Evolutionary conservation across 2,797 vertebrate genomes (phyloP).

Genomic region (Ara ararauna): DNA sequence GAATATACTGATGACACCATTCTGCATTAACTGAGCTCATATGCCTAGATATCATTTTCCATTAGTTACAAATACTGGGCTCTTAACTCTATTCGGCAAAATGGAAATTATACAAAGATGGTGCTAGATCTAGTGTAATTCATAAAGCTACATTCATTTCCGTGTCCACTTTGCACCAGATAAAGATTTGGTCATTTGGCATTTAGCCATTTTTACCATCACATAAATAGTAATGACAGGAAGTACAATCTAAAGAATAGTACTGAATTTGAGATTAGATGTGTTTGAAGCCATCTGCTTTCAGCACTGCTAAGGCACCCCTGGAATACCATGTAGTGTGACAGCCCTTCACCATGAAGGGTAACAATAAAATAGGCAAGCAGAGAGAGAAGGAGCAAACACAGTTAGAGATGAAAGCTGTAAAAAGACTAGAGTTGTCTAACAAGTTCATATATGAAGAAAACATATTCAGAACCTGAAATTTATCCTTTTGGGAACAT

Average conservation of each 20-base stretch:
- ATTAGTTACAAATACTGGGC: background rate
- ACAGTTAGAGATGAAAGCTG: background rate
- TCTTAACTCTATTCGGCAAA: background rate
- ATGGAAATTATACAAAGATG: background rate
- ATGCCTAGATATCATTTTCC: background rate
- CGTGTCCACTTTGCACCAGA: background rate
- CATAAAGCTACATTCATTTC: background rate
- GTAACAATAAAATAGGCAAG: background rate
- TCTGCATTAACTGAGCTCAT: background rate
- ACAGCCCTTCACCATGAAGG: background rate
- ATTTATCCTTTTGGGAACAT: background rate
- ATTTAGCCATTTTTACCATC: background rate
- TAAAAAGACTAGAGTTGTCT: background rate
- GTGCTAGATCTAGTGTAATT: background rate
- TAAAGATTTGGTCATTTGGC: background rate
- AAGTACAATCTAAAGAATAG: background rate
- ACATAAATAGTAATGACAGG: background rate
- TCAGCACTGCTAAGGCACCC: background rate
- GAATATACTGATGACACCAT: background rate
- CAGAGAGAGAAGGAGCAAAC: background rate
- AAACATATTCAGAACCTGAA: background rate
- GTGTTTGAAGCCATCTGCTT: background rate
- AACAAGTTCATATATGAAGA: background rate
- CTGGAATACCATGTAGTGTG: background rate
- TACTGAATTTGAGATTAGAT: background rate